Percentiles rank a stretch among this genome's conserved stretches.
Conservation (phyloP, 2,113 vertebrate species). For the Xyrauchen texanus region DNA sequence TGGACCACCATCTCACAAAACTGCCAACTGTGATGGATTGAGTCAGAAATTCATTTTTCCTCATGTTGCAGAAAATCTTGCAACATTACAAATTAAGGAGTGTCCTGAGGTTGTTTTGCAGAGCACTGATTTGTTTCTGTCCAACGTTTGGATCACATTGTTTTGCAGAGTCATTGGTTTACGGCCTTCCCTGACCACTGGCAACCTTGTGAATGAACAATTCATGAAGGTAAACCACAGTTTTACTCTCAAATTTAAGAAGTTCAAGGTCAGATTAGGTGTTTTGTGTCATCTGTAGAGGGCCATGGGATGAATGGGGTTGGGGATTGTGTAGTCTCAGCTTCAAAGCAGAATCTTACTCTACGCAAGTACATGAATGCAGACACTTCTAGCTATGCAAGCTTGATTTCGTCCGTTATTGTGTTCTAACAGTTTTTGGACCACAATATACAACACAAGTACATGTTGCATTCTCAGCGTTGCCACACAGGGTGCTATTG, state of each 20-base stretch:
- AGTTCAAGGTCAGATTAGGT: conserved; percentile 1
- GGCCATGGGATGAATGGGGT: no score
- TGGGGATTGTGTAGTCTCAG: no score
- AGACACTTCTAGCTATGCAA: no score
- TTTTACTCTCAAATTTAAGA: background rate
- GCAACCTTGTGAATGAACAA: conserved; percentile 6
- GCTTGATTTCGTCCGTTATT: no score
- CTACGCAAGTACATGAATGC: no score
- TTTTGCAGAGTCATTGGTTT: background rate
- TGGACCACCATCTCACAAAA: conserved; percentile 65
- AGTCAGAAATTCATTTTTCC: conserved; percentile 76
- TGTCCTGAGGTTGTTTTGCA: conserved; percentile 23
- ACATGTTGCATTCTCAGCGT: no score
- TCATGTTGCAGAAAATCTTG: conserved; percentile 70
- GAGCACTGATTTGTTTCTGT: conserved; percentile 35
- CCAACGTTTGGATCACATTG: conserved; percentile 23
- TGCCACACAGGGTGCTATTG: no score
- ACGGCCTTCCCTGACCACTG: background rate
- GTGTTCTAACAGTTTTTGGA: no score
- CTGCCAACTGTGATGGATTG: conserved; percentile 76
- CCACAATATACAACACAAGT: no score
- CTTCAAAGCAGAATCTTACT: no score
- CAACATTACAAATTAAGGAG: conserved; percentile 40
- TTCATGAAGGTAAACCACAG: background rate
- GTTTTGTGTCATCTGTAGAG: background rate